Conservation (phyloP, 2,113 vertebrate genomes). For the Macaca fascicularis region T2T-MFA8v1.1 NC_088375.1:101763501-101764000, state of each 20-base stretch:
- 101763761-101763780: background rate
- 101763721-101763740: background rate
- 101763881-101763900: background rate
- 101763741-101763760: background rate
- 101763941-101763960: background rate
- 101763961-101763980: background rate
- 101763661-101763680: background rate
- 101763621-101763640: background rate
- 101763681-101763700: background rate
- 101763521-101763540: background rate
- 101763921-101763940: background rate
- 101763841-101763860: background rate
- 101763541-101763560: background rate
- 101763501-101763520: background rate
- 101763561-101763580: background rate
- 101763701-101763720: background rate
- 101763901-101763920: background rate
- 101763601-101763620: background rate
- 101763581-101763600: background rate
- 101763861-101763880: background rate
- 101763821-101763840: background rate
- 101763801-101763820: background rate
- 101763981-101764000: background rate
- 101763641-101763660: background rate
- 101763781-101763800: background rate